phyloP scores from a whole-genome alignment of 2,888 invertebrate genomes.

The Melanostoma mellinum region DNA sequence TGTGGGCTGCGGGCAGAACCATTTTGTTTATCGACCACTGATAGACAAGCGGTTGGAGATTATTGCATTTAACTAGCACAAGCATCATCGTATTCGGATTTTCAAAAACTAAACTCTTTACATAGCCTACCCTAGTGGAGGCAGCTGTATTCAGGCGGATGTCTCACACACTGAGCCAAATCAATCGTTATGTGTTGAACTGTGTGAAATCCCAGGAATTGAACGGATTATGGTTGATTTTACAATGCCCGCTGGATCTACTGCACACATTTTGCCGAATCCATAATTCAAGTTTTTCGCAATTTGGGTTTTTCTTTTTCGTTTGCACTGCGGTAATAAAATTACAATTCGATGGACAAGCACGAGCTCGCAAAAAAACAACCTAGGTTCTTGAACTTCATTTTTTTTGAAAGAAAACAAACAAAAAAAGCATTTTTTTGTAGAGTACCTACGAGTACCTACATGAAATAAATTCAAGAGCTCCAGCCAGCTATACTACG shows the following conservation, averaged over 20 bases:
- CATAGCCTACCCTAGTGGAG: not conserved
- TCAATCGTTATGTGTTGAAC: constrained; percentile 9
- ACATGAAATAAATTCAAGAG: not conserved
- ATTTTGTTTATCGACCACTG: constrained; percentile 30
- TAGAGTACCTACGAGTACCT: not conserved
- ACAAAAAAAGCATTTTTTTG: not conserved
- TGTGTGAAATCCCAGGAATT: constrained; percentile 27
- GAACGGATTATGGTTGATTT: constrained; percentile 48
- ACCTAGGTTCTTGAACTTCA: constrained; percentile 35
- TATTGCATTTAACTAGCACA: constrained; percentile 45
- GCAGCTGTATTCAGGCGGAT: not conserved
- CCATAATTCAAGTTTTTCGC: constrained; percentile 53
- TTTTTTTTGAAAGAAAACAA: constrained; percentile 10
- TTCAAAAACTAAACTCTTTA: not conserved
- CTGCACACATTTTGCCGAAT: constrained; percentile 13
- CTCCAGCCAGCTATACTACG: not conserved
- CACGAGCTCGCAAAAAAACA: constrained; percentile 13
- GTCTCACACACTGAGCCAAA: not conserved
- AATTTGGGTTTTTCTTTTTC: constrained; percentile 14
- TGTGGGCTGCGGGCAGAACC: not conserved
- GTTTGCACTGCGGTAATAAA: constrained; percentile 45
- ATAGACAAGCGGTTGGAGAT: constrained; percentile 20
- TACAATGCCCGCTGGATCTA: not conserved
- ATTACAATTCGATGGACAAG: constrained; percentile 44
- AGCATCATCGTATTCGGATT: constrained; percentile 22